These are phyloP conservation scores for Australoheros facetus DNA, from an alignment of 2,797 vertebrate species.

Conservation along the genomic window DNA sequence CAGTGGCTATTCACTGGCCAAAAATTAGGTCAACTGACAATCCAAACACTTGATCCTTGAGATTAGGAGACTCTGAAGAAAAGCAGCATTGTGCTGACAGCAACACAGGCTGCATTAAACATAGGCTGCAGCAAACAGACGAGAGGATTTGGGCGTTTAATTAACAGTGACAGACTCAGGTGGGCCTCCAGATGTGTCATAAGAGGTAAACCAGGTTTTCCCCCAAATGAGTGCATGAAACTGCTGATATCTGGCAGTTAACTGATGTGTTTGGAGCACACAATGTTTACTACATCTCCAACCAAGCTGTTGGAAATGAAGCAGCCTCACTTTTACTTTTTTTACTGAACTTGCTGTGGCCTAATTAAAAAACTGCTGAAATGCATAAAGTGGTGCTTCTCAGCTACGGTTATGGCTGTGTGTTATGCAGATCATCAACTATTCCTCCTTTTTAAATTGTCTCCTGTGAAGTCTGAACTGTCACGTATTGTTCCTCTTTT, in stretches of 20 bases:
- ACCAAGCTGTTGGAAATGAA: conserved; percentile 51
- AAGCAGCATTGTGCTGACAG: conserved; percentile 55
- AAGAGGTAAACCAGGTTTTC: conserved; percentile 51
- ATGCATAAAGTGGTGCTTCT: conserved; percentile 48
- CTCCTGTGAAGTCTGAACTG: conserved; percentile 34
- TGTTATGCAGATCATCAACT: conserved; percentile 45
- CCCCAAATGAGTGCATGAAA: conserved; percentile 50
- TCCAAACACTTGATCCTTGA: conserved; percentile 33
- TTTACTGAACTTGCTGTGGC: conserved; percentile 34
- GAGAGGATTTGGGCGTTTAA: conserved; percentile 61
- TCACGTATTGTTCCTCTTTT: conserved; percentile 46
- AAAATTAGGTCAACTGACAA: conserved; percentile 41
- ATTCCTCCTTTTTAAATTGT: conserved; percentile 35
- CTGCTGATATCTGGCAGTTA: conserved; percentile 60
- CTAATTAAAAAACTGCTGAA: conserved; percentile 72
- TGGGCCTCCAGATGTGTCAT: conserved; percentile 67
- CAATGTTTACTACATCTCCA: conserved; percentile 28
- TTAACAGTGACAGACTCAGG: conserved; percentile 72
- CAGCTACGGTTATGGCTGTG: conserved; percentile 27
- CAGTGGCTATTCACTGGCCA: conserved; percentile 6
- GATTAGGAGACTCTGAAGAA: conserved; percentile 43
- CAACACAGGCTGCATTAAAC: conserved; percentile 63
- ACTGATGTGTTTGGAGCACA: conserved; percentile 47
- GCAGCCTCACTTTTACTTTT: conserved; percentile 37
- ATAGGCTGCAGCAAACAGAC: conserved; percentile 41